phyloP scores from a whole-genome alignment of 2,888 invertebrate genomes.

The Penaeus monodon region DNA sequence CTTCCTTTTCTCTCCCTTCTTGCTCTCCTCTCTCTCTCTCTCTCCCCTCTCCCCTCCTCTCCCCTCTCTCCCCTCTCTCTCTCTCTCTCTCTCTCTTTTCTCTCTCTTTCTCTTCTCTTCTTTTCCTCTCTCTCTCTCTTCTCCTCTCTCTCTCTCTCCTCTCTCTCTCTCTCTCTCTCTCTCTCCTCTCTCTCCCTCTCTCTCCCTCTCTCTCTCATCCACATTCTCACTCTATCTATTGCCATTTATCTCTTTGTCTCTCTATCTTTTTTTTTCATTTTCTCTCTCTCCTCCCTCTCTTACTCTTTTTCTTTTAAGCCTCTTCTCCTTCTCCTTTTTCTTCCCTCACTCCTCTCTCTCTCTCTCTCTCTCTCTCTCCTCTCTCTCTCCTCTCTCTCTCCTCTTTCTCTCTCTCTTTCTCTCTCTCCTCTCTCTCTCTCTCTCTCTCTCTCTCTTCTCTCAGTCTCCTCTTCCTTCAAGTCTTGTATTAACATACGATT shows the following conservation, averaged over 20 bases:
- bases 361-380: neutral
- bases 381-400: neutral
- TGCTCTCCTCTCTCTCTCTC: neutral
- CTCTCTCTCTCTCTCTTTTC: neutral
- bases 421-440: neutral
- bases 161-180: no score
- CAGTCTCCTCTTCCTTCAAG: neutral
- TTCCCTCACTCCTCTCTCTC: neutral
- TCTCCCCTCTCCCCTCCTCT: neutral
- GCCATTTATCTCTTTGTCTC: neutral
- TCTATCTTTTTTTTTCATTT: neutral
- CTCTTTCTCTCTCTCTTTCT: slow-evolving; percentile 10
- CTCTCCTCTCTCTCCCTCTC: neutral
- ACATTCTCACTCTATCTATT: neutral
- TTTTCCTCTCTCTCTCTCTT: neutral
- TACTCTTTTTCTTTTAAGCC: no score
- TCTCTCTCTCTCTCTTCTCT: neutral
- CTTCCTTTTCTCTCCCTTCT: neutral
- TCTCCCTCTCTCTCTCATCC: neutral
- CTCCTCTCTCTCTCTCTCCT: neutral
- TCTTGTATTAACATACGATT: neutral
- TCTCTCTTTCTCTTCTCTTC: neutral
- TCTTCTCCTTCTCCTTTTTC: neutral
- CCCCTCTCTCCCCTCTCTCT: neutral
- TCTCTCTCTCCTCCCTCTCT: neutral